A percentile compares a stretch with the other conserved stretches of the same genome.
phyloP scores from a whole-genome alignment of 2,888 invertebrate genomes.

The Parnassius smintheus region DNA sequence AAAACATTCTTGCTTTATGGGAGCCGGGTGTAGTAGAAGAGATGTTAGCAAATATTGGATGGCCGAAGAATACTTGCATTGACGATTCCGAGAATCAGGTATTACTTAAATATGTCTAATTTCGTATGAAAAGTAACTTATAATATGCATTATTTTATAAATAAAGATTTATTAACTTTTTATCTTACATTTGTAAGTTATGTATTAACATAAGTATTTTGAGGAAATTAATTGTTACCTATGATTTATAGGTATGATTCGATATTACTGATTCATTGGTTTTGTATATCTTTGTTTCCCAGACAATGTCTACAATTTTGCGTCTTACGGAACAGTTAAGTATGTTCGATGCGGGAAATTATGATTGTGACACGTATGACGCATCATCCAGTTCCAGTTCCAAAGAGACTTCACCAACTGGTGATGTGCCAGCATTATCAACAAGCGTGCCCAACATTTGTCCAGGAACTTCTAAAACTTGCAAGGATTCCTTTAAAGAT shows the following conservation, averaged over 20 bases:
- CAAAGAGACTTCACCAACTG: slow-evolving; percentile 83
- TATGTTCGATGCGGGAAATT: slow-evolving; percentile 85
- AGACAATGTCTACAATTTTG: slow-evolving; percentile 87
- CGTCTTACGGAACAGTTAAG: slow-evolving; percentile 89
- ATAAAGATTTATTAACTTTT: no score
- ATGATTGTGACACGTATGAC: slow-evolving; percentile 85
- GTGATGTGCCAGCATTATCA: slow-evolving; percentile 59
- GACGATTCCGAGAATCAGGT: slow-evolving; percentile 57
- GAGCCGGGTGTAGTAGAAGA: slow-evolving; percentile 93
- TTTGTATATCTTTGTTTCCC: slow-evolving; percentile 34
- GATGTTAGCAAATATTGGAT: slow-evolving; percentile 90
- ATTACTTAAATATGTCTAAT: slow-evolving; percentile 5
- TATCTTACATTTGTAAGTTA: no score
- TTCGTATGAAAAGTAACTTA: no score
- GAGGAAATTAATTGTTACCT: no score
- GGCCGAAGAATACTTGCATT: slow-evolving; percentile 81
- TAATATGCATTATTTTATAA: no score
- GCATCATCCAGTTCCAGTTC: slow-evolving; percentile 81
- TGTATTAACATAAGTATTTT: no score
- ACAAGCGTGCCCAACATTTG: slow-evolving; percentile 60
- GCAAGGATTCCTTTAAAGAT: slow-evolving; percentile 37
- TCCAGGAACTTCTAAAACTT: slow-evolving; percentile 39
- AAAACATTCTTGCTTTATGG: slow-evolving; percentile 90
- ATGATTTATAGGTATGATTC: no score
- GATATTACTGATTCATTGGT: not conserved